A percentile compares a stretch with the other conserved stretches of the same genome.
Evolutionary conservation across 1,140 invertebrate genomes (phyloP).

Genomic region (Penaeus chinensis): DNA sequence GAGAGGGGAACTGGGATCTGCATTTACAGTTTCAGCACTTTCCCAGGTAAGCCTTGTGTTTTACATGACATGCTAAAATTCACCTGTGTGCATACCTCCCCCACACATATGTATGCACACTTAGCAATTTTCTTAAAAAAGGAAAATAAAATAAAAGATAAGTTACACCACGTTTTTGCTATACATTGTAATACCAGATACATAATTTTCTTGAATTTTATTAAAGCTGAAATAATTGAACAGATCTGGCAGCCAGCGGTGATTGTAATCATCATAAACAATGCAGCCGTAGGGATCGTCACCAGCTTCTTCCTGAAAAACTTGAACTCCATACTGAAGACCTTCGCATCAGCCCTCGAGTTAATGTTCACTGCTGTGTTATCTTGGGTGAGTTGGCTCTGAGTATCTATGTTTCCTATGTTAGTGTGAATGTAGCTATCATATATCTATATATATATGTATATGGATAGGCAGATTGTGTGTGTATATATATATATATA

Average conservation of each 20-base stretch:
- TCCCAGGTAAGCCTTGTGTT: constrained; percentile 69
- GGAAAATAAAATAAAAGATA: background rate
- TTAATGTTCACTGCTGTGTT: constrained; percentile 90
- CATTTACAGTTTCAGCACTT: constrained; percentile 74
- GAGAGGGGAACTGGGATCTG: constrained; percentile 74
- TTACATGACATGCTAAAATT: background rate
- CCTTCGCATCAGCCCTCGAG: constrained; percentile 94
- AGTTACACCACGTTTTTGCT: background rate
- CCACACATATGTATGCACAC: background rate
- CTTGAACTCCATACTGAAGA: constrained; percentile 96
- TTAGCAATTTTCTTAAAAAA: background rate
- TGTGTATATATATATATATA: too few relatives aligned
- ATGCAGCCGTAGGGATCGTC: constrained; percentile 90
- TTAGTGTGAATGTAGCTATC: too few relatives aligned
- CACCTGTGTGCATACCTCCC: background rate
- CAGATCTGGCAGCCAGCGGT: constrained; percentile 75
- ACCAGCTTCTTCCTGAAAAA: constrained; percentile 94
- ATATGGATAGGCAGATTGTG: too few relatives aligned
- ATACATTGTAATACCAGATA: background rate
- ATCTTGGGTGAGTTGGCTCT: constrained; percentile 74
- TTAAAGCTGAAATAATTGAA: background rate
- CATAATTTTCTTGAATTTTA: too few relatives aligned
- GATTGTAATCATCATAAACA: constrained; percentile 87
- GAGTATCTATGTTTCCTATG: background rate
- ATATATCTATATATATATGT: too few relatives aligned